These are phyloP conservation scores for Pionites leucogaster DNA, from an alignment of 2,113 vertebrate genomes.

Conservation along the genomic window DNA sequence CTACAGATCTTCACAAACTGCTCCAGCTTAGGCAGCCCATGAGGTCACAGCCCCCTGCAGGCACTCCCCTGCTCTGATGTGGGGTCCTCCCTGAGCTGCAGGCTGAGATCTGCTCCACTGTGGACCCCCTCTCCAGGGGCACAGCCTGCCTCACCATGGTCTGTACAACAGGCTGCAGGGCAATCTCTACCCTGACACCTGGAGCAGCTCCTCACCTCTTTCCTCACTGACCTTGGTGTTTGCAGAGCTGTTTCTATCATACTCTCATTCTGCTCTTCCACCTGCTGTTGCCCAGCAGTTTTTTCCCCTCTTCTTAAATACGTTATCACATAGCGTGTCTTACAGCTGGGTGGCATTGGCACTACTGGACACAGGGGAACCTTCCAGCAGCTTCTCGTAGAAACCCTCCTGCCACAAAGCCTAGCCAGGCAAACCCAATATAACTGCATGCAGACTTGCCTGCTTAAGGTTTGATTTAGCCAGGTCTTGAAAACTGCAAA, in stretches of 20 bases:
- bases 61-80: background rate
- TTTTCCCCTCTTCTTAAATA: background rate
- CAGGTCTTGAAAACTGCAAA: background rate
- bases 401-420: background rate
- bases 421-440: background rate
- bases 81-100: background rate
- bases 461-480: background rate
- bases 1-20: background rate
- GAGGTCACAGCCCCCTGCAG: background rate
- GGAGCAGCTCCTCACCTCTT: background rate
- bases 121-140: background rate
- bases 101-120: background rate
- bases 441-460: background rate
- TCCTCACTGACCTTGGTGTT: background rate
- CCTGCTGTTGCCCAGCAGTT: background rate
- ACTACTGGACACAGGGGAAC: accelerated
- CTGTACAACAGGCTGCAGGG: background rate
- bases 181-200: accelerated
- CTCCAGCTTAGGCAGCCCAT: background rate
- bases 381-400: background rate
- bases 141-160: background rate
- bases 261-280: no score
- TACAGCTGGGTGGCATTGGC: accelerated
- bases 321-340: background rate
- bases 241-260: background rate